Percentiles rank a stretch among this genome's conserved stretches.
Evolutionary conservation across 2,888 invertebrate species (phyloP).

Genomic region (Pinctada fucata): DNA sequence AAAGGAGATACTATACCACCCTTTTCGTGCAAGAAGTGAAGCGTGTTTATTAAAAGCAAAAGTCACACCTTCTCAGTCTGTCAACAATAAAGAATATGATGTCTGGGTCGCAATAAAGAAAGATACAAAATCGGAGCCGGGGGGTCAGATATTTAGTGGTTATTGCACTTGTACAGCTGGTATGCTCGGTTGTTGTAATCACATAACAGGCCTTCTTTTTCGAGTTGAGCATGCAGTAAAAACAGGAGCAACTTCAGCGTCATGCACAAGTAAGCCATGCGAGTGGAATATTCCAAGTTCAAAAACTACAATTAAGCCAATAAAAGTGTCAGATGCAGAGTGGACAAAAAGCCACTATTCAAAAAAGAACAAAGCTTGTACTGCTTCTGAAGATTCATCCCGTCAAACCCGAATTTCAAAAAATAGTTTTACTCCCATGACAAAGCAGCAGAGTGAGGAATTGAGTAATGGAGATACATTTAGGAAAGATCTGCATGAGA

Average conservation of each 20-base stretch:
- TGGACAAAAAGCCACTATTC: no score
- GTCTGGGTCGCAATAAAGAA: constrained; percentile 3
- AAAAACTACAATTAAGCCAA: neutral
- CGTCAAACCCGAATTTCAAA: neutral
- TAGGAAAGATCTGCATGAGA: neutral
- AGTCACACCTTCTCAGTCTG: constrained; percentile 7
- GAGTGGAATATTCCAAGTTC: constrained; percentile 1
- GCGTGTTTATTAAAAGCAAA: neutral
- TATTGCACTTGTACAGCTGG: constrained; percentile 27
- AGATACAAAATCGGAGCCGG: neutral
- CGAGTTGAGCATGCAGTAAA: neutral
- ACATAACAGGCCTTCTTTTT: constrained; percentile 15
- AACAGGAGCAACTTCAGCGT: constrained; percentile 8
- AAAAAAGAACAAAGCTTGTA: neutral
- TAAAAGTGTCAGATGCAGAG: neutral
- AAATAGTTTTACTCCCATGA: neutral
- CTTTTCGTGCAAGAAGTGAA: neutral
- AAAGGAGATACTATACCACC: constrained; percentile 3
- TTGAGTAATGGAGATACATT: neutral
- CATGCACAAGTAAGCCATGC: constrained; percentile 11
- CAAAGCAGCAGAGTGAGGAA: neutral
- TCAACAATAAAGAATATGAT: constrained; percentile 10
- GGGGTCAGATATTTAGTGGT: constrained; percentile 5
- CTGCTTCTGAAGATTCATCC: neutral
- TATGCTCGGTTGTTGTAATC: constrained; percentile 25